phyloP scores from a whole-genome alignment of 2,888 invertebrate species.

The Panzeria rudis region DNA sequence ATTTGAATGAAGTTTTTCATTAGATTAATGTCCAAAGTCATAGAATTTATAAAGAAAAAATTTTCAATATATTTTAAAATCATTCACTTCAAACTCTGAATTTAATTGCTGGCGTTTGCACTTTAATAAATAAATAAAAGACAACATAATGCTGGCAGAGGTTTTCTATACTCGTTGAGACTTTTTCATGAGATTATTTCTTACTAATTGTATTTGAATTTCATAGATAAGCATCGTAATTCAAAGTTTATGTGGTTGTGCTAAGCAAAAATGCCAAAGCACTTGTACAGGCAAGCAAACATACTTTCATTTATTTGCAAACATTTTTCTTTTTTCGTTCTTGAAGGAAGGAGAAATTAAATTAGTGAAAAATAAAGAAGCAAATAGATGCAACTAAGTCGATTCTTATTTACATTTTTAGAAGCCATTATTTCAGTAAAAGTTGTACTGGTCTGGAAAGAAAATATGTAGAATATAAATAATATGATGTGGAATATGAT shows the following conservation, averaged over 20 bases:
- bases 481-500: too few species aligned
- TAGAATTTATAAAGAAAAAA: too few species aligned
- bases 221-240: conserved; percentile 55
- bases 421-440: too few species aligned
- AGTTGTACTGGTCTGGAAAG: too few species aligned
- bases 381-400: not conserved
- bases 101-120: too few species aligned
- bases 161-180: not conserved
- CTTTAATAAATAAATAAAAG: not conserved
- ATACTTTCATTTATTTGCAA: not conserved
- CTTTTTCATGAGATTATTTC: conserved; percentile 6
- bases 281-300: not conserved
- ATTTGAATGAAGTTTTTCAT: too few species aligned
- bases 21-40: too few species aligned
- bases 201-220: conserved; percentile 51
- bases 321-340: not conserved
- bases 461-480: too few species aligned
- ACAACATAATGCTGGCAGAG: not conserved
- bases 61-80: too few species aligned
- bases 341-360: not conserved
- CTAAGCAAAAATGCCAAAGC: conserved; percentile 6
- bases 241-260: not conserved
- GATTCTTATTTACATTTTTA: not conserved
- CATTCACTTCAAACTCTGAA: too few species aligned
- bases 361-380: not conserved